phyloP scores from a whole-genome alignment of 2,888 invertebrate species.

The Cheilosia vernalis region DNA sequence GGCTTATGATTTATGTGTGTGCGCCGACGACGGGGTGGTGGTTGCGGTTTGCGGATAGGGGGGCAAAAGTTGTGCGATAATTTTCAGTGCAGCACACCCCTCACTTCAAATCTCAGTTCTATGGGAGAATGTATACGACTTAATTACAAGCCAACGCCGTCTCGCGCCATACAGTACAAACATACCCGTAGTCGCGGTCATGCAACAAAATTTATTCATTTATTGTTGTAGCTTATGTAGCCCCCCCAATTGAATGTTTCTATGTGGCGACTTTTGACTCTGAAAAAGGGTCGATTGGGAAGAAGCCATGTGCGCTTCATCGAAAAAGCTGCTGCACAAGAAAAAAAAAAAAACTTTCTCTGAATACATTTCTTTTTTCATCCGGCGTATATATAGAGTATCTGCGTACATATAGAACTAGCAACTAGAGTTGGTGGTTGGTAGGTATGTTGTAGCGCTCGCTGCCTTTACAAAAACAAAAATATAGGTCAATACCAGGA shows the following conservation, averaged over 20 bases:
- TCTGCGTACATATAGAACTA: conserved; percentile 36
- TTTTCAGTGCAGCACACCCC: conserved; percentile 29
- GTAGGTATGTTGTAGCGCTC: conserved; percentile 23
- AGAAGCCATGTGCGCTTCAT: conserved; percentile 61
- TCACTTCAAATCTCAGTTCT: conserved; percentile 8
- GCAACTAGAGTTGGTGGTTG: conserved; percentile 45
- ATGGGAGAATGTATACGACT: conserved; percentile 22
- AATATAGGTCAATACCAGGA: conserved; percentile 74
- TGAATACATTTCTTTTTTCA: conserved; percentile 44
- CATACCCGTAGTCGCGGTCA: not conserved
- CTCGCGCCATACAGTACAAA: conserved; percentile 40
- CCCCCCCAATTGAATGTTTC: conserved; percentile 37
- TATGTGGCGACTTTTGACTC: conserved; percentile 56
- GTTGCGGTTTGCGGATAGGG: not conserved
- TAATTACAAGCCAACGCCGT: conserved; percentile 29
- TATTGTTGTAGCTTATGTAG: conserved; percentile 9
- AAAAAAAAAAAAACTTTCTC: conserved; percentile 52
- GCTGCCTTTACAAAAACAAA: conserved; percentile 64
- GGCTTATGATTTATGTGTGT: not conserved
- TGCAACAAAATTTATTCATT: conserved; percentile 14
- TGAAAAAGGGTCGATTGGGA: conserved; percentile 46
- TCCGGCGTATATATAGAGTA: conserved; percentile 23
- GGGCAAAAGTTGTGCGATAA: conserved; percentile 1
- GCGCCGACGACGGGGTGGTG: not conserved
- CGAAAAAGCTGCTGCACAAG: conserved; percentile 50